These are phyloP conservation scores for Stercorarius parasiticus DNA, from an alignment of 2,113 vertebrate genomes.

Conservation along the genomic window DNA sequence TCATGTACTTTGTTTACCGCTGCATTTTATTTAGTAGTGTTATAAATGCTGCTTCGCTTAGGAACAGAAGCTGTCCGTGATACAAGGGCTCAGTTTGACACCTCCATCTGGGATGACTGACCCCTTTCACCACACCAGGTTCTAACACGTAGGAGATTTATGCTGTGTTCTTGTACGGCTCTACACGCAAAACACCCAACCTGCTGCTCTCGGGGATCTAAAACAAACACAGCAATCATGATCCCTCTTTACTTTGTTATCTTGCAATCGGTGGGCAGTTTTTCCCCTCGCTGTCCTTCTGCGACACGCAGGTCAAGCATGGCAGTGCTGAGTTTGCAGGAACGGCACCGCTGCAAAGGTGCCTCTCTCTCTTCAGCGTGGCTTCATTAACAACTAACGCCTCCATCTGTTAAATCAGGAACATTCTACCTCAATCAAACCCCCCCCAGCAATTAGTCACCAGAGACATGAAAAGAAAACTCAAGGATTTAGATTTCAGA, in stretches of 20 bases:
- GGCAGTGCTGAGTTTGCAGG: neutral
- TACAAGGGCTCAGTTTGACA: neutral
- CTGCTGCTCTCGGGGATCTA: neutral
- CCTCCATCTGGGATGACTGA: neutral
- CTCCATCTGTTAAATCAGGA: neutral
- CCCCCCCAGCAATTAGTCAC: neutral
- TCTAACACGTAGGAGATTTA: neutral
- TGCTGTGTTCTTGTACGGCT: neutral
- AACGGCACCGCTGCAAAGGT: neutral
- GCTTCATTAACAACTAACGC: neutral
- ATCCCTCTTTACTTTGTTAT: neutral
- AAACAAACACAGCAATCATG: neutral
- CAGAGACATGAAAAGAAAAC: neutral
- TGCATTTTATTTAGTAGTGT: slow-evolving; percentile 34
- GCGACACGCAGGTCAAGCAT: neutral
- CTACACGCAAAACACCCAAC: neutral
- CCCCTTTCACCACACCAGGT: neutral
- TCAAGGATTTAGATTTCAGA: neutral
- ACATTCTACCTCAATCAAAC: neutral
- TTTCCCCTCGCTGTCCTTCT: neutral
- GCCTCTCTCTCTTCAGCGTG: neutral
- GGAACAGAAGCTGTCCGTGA: neutral
- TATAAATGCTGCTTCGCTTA: neutral
- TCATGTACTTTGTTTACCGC: neutral
- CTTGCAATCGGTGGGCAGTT: neutral